Evolutionary conservation across 2,888 invertebrate species (phyloP), one percentile per base, ranked within the genome.

Genomic region (Drosophila histrio): DNA sequence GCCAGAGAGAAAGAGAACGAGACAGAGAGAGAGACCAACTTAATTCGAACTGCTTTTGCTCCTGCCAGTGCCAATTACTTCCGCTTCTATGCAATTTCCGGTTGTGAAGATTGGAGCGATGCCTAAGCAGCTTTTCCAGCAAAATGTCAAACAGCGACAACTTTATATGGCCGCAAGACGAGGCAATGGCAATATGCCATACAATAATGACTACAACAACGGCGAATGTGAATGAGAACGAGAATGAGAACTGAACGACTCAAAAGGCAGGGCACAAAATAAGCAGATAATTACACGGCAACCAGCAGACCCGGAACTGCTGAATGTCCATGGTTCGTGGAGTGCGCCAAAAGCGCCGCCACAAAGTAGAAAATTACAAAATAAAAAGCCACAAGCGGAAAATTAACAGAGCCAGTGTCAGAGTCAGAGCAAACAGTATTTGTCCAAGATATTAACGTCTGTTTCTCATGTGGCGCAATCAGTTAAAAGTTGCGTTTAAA

Each of bases 341-440:
- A 71, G 59, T 54, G 62, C 56, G 56, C 43, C 64, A 46, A 70
- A 58, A 72, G 66, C 66, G 68, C 44, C 84, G 78, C 80, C 89
- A 72, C 86, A 83, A 78, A 79, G 79, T 85, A 84, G 78, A 84
- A 89, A 89, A 90, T 91, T 89, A 89, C 83, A 90, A 90, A 89
- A 89, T 89, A 89, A 90, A 91, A 90, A 91, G 80, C 88, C 90
- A 89, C 90, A 88, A 91, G 90, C 91, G 91, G 91, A 91, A 91
- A 91, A 91, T 91, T 91, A 91, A 91, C 87, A 79, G 58, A 60
- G 41, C 52, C 19, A 19, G 19, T 38, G 38, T 11, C 11, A 3
- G n/a, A n/a, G n/a, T n/a, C n/a, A n/a, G n/a, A n/a, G n/a, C 17
- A 19, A 36, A 38, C 26, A n/a, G n/a, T n/a, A 47, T 47, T 57